phyloP scores from a whole-genome alignment of 2,113 vertebrate genomes.

The Stegostoma tigrinum region DNA sequence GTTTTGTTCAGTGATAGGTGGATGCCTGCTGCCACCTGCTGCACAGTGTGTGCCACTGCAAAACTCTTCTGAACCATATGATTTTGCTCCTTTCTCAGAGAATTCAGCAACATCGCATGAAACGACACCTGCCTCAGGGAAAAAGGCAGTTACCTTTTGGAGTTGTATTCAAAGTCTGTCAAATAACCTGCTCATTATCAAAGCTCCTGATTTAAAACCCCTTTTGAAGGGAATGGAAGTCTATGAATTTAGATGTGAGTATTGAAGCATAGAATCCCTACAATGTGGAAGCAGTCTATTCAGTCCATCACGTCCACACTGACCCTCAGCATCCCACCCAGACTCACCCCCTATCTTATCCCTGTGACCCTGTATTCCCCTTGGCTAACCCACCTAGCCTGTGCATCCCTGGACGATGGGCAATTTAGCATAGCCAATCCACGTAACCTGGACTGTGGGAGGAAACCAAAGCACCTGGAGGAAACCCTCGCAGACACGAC shows the following conservation, averaged over 20 bases:
- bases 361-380: no score
- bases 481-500: no score
- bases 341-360: no score
- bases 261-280: no score
- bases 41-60: not conserved
- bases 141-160: not conserved
- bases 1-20: not conserved
- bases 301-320: no score
- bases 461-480: no score
- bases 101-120: not conserved
- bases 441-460: no score
- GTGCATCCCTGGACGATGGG: no score
- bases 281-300: no score
- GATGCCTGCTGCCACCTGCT: not conserved
- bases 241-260: not conserved
- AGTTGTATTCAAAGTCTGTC: not conserved
- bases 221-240: not conserved
- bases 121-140: not conserved
- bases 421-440: no score
- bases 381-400: no score
- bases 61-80: not conserved
- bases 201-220: not conserved
- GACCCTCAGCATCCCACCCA: no score
- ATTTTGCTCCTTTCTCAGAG: not conserved
- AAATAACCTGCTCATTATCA: not conserved